Base-by-base conservation (phyloP, 1,140 invertebrate species). In the Chymomyza costata region DNA sequence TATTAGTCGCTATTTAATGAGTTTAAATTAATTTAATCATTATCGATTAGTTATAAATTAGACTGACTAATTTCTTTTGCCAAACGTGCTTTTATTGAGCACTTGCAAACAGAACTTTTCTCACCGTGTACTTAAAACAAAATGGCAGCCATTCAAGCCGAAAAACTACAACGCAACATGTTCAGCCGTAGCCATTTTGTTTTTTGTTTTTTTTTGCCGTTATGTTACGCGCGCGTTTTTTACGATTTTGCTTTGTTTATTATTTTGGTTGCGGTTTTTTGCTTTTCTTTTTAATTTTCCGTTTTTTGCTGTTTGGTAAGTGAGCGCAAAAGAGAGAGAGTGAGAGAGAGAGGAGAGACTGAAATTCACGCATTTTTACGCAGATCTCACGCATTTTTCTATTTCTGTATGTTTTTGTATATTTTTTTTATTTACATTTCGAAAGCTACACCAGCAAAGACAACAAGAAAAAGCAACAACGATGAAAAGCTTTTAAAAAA, bases 121-220 rank as follows among this genome's bases (percentile, higher is more conserved):
- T n/a, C n/a, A n/a, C n/a, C n/a, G n/a, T n/a, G n/a, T n/a, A n/a
- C n/a, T n/a, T n/a, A 78, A 78, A 80, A 78, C 73, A 78, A 78
- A 78, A 78, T 78, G 71, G 73, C 71, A 67, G 71, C 50, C 55
- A 55, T 46, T 32, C 56, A 78, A 70, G 65, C 71, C 47, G n/a
- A 49, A 56, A 57, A 68, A 80, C 62, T 71, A 67, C 73, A 63
- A 73, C 73, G 73, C 73, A 80, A 65, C 81, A 73, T 80, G 73
- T n/a, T n/a, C n/a, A n/a, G n/a, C n/a, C n/a, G 73, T 65, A 59
- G 73, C 73, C 73, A 80, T 80, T 80, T 80, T 80, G 64, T 15
- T 40, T 62, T 34, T 34, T 3, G 7, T 34, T 5, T 67, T 67
- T 47, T 63, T 51, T 51, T 53, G 48, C 57, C 73, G 71, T 78